These are phyloP conservation scores for Lophura nycthemera DNA, from an alignment of 2,113 vertebrate genomes.

Conservation along the genomic window DNA sequence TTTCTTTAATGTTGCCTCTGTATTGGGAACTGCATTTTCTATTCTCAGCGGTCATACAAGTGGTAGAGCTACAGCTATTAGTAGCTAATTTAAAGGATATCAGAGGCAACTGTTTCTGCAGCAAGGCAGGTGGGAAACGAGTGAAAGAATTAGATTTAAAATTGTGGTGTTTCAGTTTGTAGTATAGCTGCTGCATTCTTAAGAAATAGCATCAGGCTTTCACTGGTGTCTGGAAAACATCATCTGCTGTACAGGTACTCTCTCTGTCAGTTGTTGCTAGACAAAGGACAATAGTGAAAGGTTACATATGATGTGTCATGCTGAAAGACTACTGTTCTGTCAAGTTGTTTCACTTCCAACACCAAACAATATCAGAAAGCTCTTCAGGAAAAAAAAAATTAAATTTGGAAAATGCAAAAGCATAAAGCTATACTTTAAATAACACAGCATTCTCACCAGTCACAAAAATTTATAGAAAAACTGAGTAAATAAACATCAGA, in stretches of 20 bases:
- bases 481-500: not conserved
- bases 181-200: constrained; percentile 46
- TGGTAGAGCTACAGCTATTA: not conserved
- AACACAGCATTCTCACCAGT: not conserved
- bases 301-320: not conserved
- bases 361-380: not conserved
- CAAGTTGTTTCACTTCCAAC: not conserved
- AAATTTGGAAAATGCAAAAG: not conserved
- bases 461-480: not conserved
- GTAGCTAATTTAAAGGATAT: not conserved
- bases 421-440: not conserved
- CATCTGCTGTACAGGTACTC: constrained; percentile 54
- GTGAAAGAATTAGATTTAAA: not conserved
- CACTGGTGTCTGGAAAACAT: constrained; percentile 36
- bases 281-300: constrained; percentile 56
- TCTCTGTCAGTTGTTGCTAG: constrained; percentile 34
- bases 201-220: constrained; percentile 54
- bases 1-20: not conserved
- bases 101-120: not conserved
- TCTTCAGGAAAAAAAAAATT: not conserved
- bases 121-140: constrained; percentile 14
- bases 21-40: not conserved
- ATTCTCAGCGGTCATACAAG: not conserved
- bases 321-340: constrained; percentile 26
- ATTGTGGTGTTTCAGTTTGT: not conserved